A percentile compares a stretch with the other conserved stretches of the same genome.
These are phyloP conservation scores for Pavo muticus DNA, from an alignment of 2,113 vertebrate genomes.

Conservation along the genomic window DNA sequence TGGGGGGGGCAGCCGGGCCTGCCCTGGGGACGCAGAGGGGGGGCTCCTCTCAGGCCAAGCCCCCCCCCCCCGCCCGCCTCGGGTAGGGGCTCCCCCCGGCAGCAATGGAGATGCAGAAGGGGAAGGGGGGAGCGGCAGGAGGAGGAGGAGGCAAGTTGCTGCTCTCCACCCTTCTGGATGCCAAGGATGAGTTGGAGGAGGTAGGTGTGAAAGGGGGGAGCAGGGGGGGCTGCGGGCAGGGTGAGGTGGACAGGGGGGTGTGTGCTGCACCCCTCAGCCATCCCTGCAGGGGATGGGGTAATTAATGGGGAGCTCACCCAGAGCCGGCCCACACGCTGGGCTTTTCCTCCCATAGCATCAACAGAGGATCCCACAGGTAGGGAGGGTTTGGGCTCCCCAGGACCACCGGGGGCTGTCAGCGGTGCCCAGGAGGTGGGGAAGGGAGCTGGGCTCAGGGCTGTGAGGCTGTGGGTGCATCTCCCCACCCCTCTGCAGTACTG, in stretches of 20 bases:
- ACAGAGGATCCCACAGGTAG: not conserved
- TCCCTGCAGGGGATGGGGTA: not conserved
- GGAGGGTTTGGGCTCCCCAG: not conserved
- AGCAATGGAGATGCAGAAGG: constrained; percentile 78
- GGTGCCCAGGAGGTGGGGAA: not conserved
- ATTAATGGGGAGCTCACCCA: not conserved
- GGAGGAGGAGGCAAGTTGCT: constrained; percentile 86
- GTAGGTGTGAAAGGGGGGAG: constrained; percentile 55
- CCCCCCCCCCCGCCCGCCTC: not conserved
- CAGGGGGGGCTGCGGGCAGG: not conserved
- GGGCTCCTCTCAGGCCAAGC: not conserved
- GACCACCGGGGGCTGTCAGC: not conserved
- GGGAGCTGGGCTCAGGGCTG: fast-evolving
- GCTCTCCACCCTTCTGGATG: constrained; percentile 90
- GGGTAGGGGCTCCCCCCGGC: not conserved
- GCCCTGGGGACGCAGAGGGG: not conserved
- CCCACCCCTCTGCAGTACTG: not conserved
- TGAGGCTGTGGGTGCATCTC: fast-evolving
- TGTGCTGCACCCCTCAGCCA: not conserved
- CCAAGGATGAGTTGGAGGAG: constrained; percentile 97
- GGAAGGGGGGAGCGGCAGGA: constrained; percentile 79
- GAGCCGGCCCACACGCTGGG: not conserved
- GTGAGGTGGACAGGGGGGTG: not conserved
- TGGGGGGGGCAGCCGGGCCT: too few species aligned
- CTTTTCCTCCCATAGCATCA: fast-evolving